Evolutionary conservation across 2,113 vertebrate genomes (phyloP).

Genomic region (Pipra filicauda): DNA sequence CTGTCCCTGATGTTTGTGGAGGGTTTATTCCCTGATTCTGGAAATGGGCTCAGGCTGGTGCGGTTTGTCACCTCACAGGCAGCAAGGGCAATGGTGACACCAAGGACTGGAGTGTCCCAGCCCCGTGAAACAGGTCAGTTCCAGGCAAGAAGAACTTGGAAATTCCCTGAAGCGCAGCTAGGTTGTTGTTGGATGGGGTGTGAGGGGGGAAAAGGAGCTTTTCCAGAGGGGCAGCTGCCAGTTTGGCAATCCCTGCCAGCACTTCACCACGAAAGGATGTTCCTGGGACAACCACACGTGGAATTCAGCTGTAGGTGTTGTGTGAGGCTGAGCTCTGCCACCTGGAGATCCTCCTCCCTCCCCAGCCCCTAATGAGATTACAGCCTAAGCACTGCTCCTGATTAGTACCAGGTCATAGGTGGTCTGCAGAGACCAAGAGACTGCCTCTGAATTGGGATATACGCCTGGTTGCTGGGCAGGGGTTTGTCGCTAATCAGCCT

Average conservation of each 20-base stretch:
- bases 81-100: rapidly evolving
- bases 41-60: not conserved
- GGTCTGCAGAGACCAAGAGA: too few relatives aligned
- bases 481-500: too few relatives aligned
- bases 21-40: not conserved
- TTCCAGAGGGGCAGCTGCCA: not conserved
- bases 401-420: too few relatives aligned
- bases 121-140: rapidly evolving
- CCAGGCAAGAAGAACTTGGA: not conserved
- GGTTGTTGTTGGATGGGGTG: not conserved
- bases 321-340: too few relatives aligned
- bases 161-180: rapidly evolving
- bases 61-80: not conserved
- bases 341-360: too few relatives aligned
- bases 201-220: not conserved
- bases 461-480: too few relatives aligned
- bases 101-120: not conserved
- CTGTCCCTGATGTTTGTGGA: not conserved
- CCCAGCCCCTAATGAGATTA: too few relatives aligned
- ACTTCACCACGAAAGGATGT: rapidly evolving
- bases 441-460: too few relatives aligned
- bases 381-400: too few relatives aligned
- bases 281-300: too few relatives aligned
- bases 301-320: too few relatives aligned
- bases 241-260: not conserved